phyloP scores from a whole-genome alignment of 2,888 invertebrate genomes.

The Nebria brevicollis region DNA sequence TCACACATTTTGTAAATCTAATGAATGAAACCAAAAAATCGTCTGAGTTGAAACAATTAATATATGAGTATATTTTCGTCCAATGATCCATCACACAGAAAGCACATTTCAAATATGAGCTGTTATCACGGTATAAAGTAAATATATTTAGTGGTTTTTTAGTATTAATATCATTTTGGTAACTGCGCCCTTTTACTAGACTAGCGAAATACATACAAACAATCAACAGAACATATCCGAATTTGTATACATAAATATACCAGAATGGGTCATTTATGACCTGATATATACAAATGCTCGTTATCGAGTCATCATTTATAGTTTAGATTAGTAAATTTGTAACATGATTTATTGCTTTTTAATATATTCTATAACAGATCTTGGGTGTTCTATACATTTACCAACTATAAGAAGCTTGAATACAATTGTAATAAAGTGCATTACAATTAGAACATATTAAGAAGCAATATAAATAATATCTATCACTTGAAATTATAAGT shows the following conservation, averaged over 20 bases:
- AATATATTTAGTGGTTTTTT: constrained; percentile 18
- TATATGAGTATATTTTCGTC: constrained; percentile 8
- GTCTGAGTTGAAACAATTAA: not conserved
- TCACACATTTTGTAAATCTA: constrained; percentile 35
- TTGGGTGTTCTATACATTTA: not conserved
- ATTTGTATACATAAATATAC: not conserved
- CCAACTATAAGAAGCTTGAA: constrained; percentile 17
- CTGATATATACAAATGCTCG: too few relatives aligned
- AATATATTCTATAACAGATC: constrained; percentile 37
- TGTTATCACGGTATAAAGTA: constrained; percentile 42
- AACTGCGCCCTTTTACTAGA: constrained; percentile 36
- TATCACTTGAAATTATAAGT: not conserved
- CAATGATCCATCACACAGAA: constrained; percentile 41
- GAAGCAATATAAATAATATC: constrained; percentile 31
- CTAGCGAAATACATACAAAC: constrained; percentile 40
- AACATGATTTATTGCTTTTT: constrained; percentile 39
- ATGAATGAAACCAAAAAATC: constrained; percentile 30
- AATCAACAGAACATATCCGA: not conserved
- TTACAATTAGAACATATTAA: constrained; percentile 38
- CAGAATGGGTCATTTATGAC: not conserved
- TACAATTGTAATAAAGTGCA: constrained; percentile 11
- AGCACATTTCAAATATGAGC: constrained; percentile 43
- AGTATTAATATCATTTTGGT: constrained; percentile 43
- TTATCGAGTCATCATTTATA: too few relatives aligned
- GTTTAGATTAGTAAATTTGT: too few relatives aligned